These are phyloP conservation scores for Peromyscus melanophrys DNA, from an alignment of 2,797 vertebrate species.

Conservation along the genomic window DNA sequence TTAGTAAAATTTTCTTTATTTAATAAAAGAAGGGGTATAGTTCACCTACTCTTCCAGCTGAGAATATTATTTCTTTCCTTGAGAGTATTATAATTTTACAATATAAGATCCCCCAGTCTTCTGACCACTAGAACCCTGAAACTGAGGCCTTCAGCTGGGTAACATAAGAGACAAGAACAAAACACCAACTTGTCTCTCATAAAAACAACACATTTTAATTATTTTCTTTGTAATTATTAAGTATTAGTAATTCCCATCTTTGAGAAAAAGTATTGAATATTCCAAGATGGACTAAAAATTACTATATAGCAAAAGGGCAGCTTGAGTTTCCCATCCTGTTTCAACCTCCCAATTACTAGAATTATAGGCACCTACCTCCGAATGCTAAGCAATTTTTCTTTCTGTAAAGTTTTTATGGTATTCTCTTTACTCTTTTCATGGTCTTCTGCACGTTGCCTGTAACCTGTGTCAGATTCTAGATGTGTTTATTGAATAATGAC, in stretches of 20 bases:
- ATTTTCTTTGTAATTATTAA: background rate
- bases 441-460: background rate
- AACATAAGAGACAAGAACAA: background rate
- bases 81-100: background rate
- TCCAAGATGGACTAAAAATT: background rate
- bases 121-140: background rate
- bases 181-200: background rate
- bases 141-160: background rate
- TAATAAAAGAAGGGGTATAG: background rate
- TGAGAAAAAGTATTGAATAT: background rate
- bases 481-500: background rate
- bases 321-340: background rate
- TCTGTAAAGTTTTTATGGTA: background rate
- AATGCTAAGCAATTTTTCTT: background rate
- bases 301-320: too few species aligned
- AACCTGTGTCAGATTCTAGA: background rate
- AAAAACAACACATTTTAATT: background rate
- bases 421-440: background rate
- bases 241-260: background rate
- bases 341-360: too few species aligned
- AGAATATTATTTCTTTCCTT: background rate
- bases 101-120: background rate
- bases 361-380: background rate
- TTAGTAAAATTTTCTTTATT: background rate
- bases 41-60: background rate